These are phyloP conservation scores for Oryctolagus cuniculus DNA, from an alignment of 2,113 vertebrate genomes.

Conservation along the genomic window DNA sequence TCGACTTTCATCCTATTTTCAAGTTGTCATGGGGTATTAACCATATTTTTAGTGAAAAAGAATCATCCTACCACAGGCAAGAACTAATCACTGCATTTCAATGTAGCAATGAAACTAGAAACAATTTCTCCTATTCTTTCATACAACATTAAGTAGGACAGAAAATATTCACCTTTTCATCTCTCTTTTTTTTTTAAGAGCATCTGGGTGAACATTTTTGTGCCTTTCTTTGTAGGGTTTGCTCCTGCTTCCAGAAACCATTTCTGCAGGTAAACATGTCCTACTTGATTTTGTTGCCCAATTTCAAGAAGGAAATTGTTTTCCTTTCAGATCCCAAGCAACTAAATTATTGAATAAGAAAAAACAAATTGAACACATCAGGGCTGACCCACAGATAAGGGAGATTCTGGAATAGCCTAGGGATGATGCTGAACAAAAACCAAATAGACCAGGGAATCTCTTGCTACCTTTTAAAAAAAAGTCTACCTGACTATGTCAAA, in stretches of 20 bases:
- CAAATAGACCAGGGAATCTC: background rate
- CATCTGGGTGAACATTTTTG: background rate
- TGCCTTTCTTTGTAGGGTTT: constrained; percentile 52
- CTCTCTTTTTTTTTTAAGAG: background rate
- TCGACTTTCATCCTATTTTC: background rate
- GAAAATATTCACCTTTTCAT: constrained; percentile 27
- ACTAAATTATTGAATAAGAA: background rate
- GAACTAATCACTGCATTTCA: background rate
- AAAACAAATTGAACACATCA: background rate
- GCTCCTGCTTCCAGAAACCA: constrained; percentile 70
- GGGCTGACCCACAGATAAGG: background rate
- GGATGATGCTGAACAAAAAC: background rate
- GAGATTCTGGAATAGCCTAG: background rate
- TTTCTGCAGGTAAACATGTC: constrained; percentile 42
- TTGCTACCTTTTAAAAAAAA: background rate
- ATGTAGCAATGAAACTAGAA: background rate
- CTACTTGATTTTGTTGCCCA: background rate
- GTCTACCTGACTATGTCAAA: background rate
- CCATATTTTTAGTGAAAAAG: constrained; percentile 40
- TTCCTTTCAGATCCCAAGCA: background rate
- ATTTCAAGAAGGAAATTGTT: background rate
- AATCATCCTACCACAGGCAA: constrained; percentile 35
- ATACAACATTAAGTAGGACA: background rate
- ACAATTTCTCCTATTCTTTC: background rate
- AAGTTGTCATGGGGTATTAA: constrained; percentile 67